Evolutionary conservation across 2,797 vertebrate species (phyloP), one percentile per base, ranked within the genome.

Genomic region (Hydrophis major): DNA sequence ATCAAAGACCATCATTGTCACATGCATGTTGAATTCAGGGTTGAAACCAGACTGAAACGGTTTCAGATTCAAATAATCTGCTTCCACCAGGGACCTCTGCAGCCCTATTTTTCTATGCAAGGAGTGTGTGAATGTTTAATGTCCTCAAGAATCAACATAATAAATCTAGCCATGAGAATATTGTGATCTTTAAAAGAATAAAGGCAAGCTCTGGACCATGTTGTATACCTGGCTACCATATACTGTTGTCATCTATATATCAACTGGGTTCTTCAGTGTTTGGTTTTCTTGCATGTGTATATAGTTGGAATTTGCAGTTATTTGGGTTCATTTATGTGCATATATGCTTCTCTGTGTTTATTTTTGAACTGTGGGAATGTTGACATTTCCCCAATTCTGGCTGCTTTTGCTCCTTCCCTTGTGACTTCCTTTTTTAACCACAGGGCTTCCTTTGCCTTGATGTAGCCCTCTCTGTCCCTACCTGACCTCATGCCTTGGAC

Each of bases 391-490:
- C 78, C 32, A 87, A 83, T 91, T 47, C 90, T 32, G 47, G 1
- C 57, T 56, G 47, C 87, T 91, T 91, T 63, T 55, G 20, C 50
- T 42, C 57, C 47, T n/a, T 22, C 50, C 32, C 88, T 42, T 14
- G 42, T 42, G 10, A 25, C 2, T 53, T 83, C 55, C 50, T 27
- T 83, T 63, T 89, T 56, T 61, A 63, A 86, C 6, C 20, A 42
- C 57, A 69, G 56, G 87, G 11, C 90, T 93, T 89, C 87, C 20
- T 90, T 60, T 53, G 63, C 83, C 66, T 83, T 90, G 89, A 89
- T 83, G 16, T 89, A 55, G 56, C 90, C 90, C 16, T 93, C 66
- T n/a, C 87, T 93, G 90, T 93, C 93, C 93, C 69, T n/a, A 47
- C 59, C 57, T 32, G 90, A 93, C 93, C 93, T 14, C 42, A n/a